phyloP scores from a whole-genome alignment of 2,888 invertebrate species.

The Eupithecia subfuscata region DNA sequence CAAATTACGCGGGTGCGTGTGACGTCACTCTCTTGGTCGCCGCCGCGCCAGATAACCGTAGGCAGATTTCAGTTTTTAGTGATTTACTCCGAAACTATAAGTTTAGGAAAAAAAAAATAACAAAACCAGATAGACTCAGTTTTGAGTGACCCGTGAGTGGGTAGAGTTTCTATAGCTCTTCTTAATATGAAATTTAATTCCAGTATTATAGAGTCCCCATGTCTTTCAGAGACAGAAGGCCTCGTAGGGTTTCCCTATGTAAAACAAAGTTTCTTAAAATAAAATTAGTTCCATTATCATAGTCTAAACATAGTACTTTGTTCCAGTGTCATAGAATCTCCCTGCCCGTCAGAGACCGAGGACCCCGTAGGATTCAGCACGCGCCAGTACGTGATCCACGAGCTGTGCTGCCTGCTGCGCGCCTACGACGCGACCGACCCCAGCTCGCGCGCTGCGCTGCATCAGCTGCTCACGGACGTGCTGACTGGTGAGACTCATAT shows the following conservation, averaged over 20 bases:
- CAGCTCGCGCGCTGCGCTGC: slow-evolving; percentile 72
- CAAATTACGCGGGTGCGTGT: no score
- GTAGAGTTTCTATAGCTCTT: no score
- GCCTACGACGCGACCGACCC: slow-evolving; percentile 85
- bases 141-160: no score
- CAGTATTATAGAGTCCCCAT: no score
- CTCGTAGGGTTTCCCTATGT: neutral
- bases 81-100: no score
- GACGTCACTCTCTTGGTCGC: no score
- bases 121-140: no score
- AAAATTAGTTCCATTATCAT: neutral
- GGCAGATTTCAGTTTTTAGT: no score
- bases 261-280: neutral
- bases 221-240: no score
- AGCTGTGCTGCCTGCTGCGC: slow-evolving; percentile 80
- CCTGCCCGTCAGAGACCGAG: slow-evolving; percentile 65
- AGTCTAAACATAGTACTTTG: neutral
- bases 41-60: no score
- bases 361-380: slow-evolving; percentile 74
- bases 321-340: slow-evolving; percentile 75
- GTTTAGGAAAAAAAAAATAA: no score
- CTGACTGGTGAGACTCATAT: slow-evolving; percentile 44
- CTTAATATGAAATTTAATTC: no score
- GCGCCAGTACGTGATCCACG: slow-evolving; percentile 84
- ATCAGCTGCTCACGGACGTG: slow-evolving; percentile 64